Base-by-base conservation (phyloP, 2,888 invertebrate species). In the Aphidius colemani region DNA sequence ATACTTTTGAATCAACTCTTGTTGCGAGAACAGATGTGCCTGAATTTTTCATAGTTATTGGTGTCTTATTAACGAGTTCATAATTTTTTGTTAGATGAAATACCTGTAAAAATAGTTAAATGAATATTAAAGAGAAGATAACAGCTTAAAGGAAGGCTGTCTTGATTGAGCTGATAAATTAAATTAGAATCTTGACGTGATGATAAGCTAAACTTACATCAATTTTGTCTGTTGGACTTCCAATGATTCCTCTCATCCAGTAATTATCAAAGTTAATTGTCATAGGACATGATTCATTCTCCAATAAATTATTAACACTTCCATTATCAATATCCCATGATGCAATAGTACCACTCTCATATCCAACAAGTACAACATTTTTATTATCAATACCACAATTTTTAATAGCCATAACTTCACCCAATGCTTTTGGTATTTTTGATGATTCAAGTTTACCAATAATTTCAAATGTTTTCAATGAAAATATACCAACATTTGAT, bases 321-420 rank as follows among this genome's bases (percentile, higher is more conserved):
- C 77, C 85, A 71, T 87, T 86, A 72, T 85, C 86, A 72, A 89
- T 83, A 82, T 92, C 90, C 90, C 91, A 93, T 18, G 92, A 82
- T 10, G 88, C 82, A 58, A 92, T 84, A 78, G 89, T 87, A 1
- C 93, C 93, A 30, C 88, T 87, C 79, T 93, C 93, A 71, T 92
- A 93, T 51, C 90, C 90, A 10, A 87, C 89, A 59, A 93, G 81
- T 30, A 92, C 76, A 74, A 68, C 71, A 66, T 57, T 57, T 30
- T 30, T 30, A 68, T 83, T 84, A 68, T 86, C 86, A 9, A 81
- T 82, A 73, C 78, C 78, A 9, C 87, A 79, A 40, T 83, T 80
- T 70, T 87, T 87, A n/a, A 90, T 80, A 70, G 88, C 87, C 90
- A 90, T 90, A 0, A 89, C 83, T 72, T 87, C 86, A 55, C 90